These are phyloP conservation scores for Empis livida DNA, from an alignment of 2,888 invertebrate genomes.

Conservation along the genomic window DNA sequence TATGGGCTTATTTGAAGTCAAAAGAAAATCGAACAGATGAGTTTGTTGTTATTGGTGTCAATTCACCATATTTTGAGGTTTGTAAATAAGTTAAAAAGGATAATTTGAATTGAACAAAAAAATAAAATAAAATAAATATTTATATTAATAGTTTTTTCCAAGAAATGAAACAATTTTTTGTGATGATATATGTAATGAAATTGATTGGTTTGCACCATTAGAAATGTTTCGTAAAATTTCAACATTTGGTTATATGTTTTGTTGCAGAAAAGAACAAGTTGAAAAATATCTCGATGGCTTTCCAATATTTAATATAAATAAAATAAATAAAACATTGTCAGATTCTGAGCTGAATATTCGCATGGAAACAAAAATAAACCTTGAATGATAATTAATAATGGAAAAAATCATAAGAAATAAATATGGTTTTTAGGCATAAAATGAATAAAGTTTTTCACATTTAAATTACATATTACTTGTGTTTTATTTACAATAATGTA, in stretches of 20 bases:
- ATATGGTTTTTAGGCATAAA: no score
- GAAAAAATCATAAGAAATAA: no score
- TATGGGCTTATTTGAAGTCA: neutral
- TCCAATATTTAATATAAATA: neutral
- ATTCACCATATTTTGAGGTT: neutral
- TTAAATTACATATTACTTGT: no score
- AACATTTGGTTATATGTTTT: neutral
- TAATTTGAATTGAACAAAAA: no score
- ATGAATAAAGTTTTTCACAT: no score
- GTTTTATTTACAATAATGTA: no score
- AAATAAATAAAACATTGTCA: no score
- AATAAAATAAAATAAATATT: no score
- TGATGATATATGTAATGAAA: conserved; percentile 1
- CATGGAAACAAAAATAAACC: no score
- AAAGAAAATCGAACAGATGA: neutral
- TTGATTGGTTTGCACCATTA: neutral
- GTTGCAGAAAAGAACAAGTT: neutral
- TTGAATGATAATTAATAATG: no score
- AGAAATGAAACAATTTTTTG: neutral
- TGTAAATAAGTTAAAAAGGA: no score
- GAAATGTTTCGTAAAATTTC: neutral
- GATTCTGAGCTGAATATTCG: no score
- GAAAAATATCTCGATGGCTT: neutral
- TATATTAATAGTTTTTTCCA: neutral
- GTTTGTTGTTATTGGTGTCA: neutral